A percentile compares a stretch with the other conserved stretches of the same genome.
Evolutionary conservation across 2,797 vertebrate genomes (phyloP).

Genomic region (Sebastes vulpes): DNA sequence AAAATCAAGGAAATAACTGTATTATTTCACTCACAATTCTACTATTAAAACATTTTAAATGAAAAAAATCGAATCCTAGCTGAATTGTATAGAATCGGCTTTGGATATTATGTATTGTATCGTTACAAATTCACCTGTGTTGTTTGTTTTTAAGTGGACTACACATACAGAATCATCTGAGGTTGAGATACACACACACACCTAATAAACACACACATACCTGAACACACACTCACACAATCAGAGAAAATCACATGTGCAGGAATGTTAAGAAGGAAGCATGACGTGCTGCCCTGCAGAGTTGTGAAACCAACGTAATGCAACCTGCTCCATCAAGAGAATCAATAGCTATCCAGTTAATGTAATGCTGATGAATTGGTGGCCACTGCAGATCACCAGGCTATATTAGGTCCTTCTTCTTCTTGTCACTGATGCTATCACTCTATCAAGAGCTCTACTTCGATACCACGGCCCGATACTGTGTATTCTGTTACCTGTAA

Average conservation of each 20-base stretch:
- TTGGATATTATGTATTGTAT: not conserved
- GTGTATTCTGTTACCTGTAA: conserved; percentile 60
- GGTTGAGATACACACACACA: not conserved
- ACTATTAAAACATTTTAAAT: not conserved
- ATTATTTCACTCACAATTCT: not conserved
- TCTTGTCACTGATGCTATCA: conserved; percentile 2
- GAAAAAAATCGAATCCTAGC: not conserved
- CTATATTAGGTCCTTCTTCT: conserved; percentile 36
- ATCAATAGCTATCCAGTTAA: conserved; percentile 63
- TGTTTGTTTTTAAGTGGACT: not conserved
- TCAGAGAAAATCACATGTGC: not conserved
- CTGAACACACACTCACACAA: not conserved
- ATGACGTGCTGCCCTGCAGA: not conserved
- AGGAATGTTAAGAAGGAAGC: not conserved
- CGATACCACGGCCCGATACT: conserved; percentile 19
- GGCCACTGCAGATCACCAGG: conserved; percentile 19
- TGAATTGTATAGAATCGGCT: not conserved
- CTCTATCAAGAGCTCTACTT: conserved; percentile 36
- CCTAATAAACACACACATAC: not conserved
- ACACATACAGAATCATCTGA: not conserved
- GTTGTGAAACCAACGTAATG: not conserved
- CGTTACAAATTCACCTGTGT: not conserved
- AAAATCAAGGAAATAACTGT: not conserved
- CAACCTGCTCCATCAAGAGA: not conserved
- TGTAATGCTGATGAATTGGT: conserved; percentile 43